Base-by-base conservation (phyloP, 2,797 vertebrate genomes). In the Morelia viridis region DNA sequence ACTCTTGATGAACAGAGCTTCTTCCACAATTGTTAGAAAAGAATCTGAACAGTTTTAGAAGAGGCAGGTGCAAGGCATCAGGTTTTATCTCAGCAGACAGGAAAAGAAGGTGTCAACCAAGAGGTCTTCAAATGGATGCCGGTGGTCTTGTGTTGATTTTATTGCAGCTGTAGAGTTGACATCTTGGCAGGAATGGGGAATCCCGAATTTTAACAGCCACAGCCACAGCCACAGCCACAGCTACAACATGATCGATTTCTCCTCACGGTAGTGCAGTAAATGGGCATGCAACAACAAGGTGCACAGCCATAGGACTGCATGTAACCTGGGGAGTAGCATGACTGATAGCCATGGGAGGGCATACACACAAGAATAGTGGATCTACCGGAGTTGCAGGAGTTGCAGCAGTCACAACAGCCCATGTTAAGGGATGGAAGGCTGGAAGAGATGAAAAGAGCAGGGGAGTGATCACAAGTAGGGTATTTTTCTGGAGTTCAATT, bases 181-280 rank as follows among this genome's bases (percentile, higher is more conserved):
- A 53, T 53, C 50, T 53, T 53, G 50, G 50, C 50, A 53, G 50
- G 50, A 24, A 46, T 22, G 3, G 71, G 7, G 68, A 76, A 22
- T 41, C 31, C 35, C 4, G 31, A 41, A 41, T 41, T 76, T 22
- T 76, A 76, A 41, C 3, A 22, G 17, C 68, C 68, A 1, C 68
- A 76, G 31, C 68, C 68, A 0, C 68, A 76, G 31, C 68, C 68
- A 0, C 68, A 71, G 31, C 17, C 2, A 4, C 58, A 60, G 13
- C 2, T 17, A 4, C 71, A 80, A 80, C 71, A 80, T 1, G 71
- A 80, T 53, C 50, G 7, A 19, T 4, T 1, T 80, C 71, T 80
- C 22, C 71, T 35, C 0, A 0, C 0, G 3, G 1, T 1, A 3
- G 19, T 46, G 35, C 8, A 11, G 71, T 41, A 80, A 46, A 80